These are phyloP conservation scores for Ophiothrix spiculata DNA, from an alignment of 35 echinoderm and acorn worm genomes.

Conservation along the genomic window DNA sequence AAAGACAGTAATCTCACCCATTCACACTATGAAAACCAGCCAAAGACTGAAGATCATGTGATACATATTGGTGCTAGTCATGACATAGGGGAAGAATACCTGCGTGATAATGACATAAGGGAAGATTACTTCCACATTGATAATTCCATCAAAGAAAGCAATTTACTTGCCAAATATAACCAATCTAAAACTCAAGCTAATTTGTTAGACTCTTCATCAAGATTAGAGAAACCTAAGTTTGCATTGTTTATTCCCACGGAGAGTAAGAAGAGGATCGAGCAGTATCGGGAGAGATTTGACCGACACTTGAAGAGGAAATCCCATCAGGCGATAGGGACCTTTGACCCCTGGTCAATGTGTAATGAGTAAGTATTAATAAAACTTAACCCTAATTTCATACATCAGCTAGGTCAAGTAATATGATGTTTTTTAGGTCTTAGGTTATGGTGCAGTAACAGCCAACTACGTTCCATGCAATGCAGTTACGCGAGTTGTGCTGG, in stretches of 20 bases:
- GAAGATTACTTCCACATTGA: not conserved
- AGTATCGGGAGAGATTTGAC: conserved; percentile 36
- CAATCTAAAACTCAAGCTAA: too few relatives aligned
- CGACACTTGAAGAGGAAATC: conserved; percentile 44
- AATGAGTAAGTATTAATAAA: conserved; percentile 26
- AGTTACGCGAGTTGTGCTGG: too few relatives aligned
- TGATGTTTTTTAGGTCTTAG: too few relatives aligned
- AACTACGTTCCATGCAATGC: too few relatives aligned
- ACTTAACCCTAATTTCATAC: not conserved
- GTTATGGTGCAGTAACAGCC: too few relatives aligned
- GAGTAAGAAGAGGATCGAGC: conserved; percentile 24
- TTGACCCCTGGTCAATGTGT: conserved; percentile 41
- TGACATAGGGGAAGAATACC: not conserved
- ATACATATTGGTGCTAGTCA: not conserved
- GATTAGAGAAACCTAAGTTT: conserved; percentile 3
- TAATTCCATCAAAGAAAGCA: too few relatives aligned
- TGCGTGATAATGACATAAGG: not conserved
- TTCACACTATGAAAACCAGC: too few relatives aligned
- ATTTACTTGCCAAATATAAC: too few relatives aligned
- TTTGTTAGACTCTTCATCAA: not conserved
- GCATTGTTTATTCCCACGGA: conserved; percentile 26
- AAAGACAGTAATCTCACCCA: too few relatives aligned
- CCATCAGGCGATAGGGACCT: conserved; percentile 19
- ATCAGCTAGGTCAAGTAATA: too few relatives aligned
- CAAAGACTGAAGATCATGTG: not conserved